Evolutionary conservation across 2,888 invertebrate genomes (phyloP), one percentile per base, ranked within the genome.

Genomic region (Escarpia spicata): DNA sequence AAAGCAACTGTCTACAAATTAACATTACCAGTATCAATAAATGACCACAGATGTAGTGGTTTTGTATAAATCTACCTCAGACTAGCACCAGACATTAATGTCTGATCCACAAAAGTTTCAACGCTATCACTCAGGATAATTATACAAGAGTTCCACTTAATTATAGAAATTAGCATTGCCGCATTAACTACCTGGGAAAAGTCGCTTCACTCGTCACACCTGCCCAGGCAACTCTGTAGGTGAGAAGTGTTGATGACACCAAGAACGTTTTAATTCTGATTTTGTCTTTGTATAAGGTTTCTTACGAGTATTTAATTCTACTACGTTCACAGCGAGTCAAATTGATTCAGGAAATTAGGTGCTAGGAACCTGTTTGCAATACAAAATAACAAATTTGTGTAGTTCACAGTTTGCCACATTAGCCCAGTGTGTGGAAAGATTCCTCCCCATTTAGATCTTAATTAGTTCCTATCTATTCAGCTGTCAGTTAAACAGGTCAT

Each of bases 171-270:
- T 75, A 75, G 75, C 75, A 75, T 75, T 75, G 26, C n/a, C 6
- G 75, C 75, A 75, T 75, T 75, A 75, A 75, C 75, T 75, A 75
- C 75, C 75, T 75, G 75, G 75, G 75, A 75, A 75, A n/a, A n/a
- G 75, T 75, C 1, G 75, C 75, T n/a, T 26, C 26, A 4, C 75
- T 26, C 26, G n/a, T 75, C 75, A 75, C 75, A 26, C 75, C 75
- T 75, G 75, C 26, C 6, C 26, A 75, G 75, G 19, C 75, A 75
- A 75, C 75, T 26, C 75, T 75, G 19, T 6, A 75, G 75, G 75
- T 75, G 75, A 6, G 2, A 75, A 75, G 75, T 75, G 75, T 75
- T 75, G 75, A 75, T 75, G 75, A 75, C 75, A 75, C 75, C 75
- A 26, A n/a, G 75, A 75, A 75, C 3, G 75, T 3, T 75, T 75